Base-by-base conservation (phyloP, 2,113 vertebrate species). In the Isichthys henryi region DNA sequence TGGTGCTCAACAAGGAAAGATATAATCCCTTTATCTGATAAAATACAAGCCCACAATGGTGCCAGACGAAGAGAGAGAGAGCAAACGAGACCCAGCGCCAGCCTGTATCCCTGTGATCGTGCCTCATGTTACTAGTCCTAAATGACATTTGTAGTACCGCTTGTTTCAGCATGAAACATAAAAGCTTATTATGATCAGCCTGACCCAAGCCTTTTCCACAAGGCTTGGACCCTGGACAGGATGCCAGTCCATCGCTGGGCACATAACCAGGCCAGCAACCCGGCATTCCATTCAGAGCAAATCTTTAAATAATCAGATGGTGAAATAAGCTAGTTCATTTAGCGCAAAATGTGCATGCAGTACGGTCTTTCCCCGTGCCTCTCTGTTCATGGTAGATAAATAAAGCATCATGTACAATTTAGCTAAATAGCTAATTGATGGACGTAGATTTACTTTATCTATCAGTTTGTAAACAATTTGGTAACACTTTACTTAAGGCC, bases 11-110 rank as follows among this genome's bases (percentile, higher is more conserved):
- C 43, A 53, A 49, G 39, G 39, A 66, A 87, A 83, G 48, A 82
- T 88, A 88, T 88, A 88, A 90, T 89, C 52, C 53, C 58, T 89
- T 91, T 48, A 90, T 89, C 80, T 91, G 49, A 86, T 90, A 89
- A 89, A 77, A 86, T 90, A 90, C 11, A 62, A 89, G 13, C 62
- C 45, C 56, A 70, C 17, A 35, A 91, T 49, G 50, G 82, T 62
- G 43, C 8, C 5, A 58, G n/a, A 85, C 21, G 49, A 27, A 86
- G 48, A 21, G 86, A 82, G 86, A 82, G 50, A 31, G 49, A 88
- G 85, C 46, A 48, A 62, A 39, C 56, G 23, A 50, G 58, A 58
- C 77, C 13, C 52, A 49, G 52, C 39, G 53, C 80, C 70, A 66
- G 62, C n/a, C 62, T 66, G 62, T 66, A 39, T 9, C 39, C 17